Base-by-base conservation (phyloP, 23 tunicate species). In the Ciona savignyi region DNA sequence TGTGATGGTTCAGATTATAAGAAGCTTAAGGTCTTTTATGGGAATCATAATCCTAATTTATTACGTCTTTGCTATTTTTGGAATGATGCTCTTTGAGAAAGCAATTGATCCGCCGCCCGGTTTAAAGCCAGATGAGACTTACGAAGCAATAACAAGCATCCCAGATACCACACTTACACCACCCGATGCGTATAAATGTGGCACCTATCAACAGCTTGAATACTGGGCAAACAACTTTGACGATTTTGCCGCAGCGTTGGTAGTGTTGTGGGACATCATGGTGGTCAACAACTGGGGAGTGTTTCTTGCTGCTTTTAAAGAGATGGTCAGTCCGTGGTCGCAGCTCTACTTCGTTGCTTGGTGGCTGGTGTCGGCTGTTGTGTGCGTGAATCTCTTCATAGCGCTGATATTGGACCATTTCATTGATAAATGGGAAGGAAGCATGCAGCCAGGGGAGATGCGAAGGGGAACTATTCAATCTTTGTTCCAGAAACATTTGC, bases 251-350 rank as follows among this genome's bases (percentile, higher is more conserved):
- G 75, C 97, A 28, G 78, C 89, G 1, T 30, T 89, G 77, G 67
- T 95, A 30, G 84, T 81, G 4, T 72, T 95, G 27, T 95, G 99
- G 99, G 99, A 95, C 67, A 78, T 95, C 25, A 84, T 95, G 88
- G 99, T 95, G 11, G 96, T 95, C 19, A 95, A 95, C 35, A 95
- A 95, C 74, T 95, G 99, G 99, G 87, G 86, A 21, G 96, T 95
- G 20, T 95, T 95, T 51, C 77, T 95, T 71, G 51, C 67, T 56
- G 87, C 80, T 34, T 95, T 68, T 61, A 78, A 65, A 27, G 29
- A 49, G 19, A 60, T 67, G 60, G 87, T 91, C 2, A 75, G 69
- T 33, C 78, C 77, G 0, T 83, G 82, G 85, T 70, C 86, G 29
- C 94, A 94, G 75, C 23, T 88, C 0, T 95, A 84, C 72, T 95